Evolutionary conservation across 2,888 invertebrate genomes (phyloP), one percentile per base, ranked within the genome.

Genomic region (Sturmia bella): DNA sequence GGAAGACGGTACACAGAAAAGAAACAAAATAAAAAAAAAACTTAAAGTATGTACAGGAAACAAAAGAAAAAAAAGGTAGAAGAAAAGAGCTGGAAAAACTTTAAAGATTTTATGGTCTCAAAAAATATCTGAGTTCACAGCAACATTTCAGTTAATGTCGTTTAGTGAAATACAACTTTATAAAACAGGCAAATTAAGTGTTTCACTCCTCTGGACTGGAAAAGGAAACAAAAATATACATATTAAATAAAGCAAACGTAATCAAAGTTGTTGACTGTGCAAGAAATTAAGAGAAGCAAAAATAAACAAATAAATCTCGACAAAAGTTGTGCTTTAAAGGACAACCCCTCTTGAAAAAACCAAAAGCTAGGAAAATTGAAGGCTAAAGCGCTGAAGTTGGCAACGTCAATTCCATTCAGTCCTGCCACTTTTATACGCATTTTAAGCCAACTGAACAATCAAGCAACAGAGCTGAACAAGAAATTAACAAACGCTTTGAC

Each of bases 121-220:
- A 27, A 50, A 59, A 52, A 45, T 12, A 45, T 12, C 9, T 15
- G 15, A 43, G n/a, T n/a, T n/a, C n/a, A n/a, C n/a, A n/a, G n/a
- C n/a, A n/a, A n/a, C n/a, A n/a, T n/a, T n/a, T n/a, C n/a, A n/a
- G n/a, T n/a, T n/a, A n/a, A n/a, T n/a, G n/a, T n/a, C n/a, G 4
- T 41, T 12, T 5, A 21, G 0, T 2, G 32, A 27, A 37, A 56
- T 12, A 37, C 12, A 17, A 54, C 27, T 13, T 27, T 21, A 56
- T 19, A 32, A 50, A 68, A 54, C 1, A 11, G 32, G 19, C 32
- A 74, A 57, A 59, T 69, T 52, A 80, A 69, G 70, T 75, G 52
- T n/a, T 69, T 61, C 43, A 45, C 45, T 45, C 21, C 57, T n/a
- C n/a, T 12, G 3, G 32, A 32, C 32, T 32, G 48, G n/a, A 17